Conservation (phyloP, 1,140 invertebrate genomes). For the Micrasema longulum region DNA sequence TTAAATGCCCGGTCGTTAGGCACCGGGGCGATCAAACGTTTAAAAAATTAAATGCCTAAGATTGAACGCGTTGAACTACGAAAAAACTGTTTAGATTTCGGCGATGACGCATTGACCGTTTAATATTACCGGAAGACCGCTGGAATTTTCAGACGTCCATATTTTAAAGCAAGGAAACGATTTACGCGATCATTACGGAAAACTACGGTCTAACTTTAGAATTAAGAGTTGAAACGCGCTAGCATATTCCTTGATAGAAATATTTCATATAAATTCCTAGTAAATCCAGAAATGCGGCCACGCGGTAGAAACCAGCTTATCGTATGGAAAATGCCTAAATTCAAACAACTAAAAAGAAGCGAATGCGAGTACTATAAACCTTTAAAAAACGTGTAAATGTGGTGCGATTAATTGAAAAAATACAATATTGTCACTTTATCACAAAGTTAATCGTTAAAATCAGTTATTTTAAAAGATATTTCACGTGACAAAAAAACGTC, state of each 20-base stretch:
- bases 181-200: constrained; percentile 7
- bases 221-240: constrained; percentile 4
- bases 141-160: constrained; percentile 22
- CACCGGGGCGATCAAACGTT: not conserved
- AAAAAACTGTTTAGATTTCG: constrained; percentile 19
- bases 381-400: not conserved
- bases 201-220: constrained; percentile 3
- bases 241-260: constrained; percentile 1
- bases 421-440: constrained; percentile 18
- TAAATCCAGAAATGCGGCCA: constrained; percentile 66
- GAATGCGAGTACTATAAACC: not conserved
- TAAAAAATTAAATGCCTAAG: not conserved
- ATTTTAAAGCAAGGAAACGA: constrained; percentile 15
- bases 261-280: constrained; percentile 46
- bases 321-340: constrained; percentile 54
- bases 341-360: constrained; percentile 53
- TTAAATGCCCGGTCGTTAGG: not conserved
- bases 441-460: constrained; percentile 30
- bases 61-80: not conserved
- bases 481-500: constrained; percentile 63
- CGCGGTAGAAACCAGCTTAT: constrained; percentile 67
- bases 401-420: not conserved
- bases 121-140: constrained; percentile 43
- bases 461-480: constrained; percentile 39
- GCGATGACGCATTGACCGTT: constrained; percentile 44